Conservation (phyloP, 2,797 vertebrate genomes). For the Darevskia nairensis region DNA sequence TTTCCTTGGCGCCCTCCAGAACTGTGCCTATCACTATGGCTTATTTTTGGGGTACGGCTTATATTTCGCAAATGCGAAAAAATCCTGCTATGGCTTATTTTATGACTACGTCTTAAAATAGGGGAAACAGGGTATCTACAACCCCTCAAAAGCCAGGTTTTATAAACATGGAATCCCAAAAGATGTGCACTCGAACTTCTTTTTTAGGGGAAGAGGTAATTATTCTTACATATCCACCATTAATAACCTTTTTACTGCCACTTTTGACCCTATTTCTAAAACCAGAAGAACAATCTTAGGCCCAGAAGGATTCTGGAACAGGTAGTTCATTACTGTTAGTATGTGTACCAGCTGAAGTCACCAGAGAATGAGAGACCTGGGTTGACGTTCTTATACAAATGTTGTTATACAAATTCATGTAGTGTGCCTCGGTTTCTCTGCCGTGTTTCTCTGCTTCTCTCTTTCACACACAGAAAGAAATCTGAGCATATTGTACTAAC, state of each 20-base stretch:
- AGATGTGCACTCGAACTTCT: background rate
- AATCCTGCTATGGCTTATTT: too few species aligned
- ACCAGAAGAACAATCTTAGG: conserved; percentile 18
- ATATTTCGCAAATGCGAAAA: too few species aligned
- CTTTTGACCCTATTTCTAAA: conserved; percentile 31
- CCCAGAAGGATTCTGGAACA: conserved; percentile 32
- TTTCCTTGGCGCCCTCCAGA: too few species aligned
- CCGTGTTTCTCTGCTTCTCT: background rate
- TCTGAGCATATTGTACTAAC: background rate
- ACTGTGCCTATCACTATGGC: too few species aligned
- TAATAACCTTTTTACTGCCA: conserved; percentile 13
- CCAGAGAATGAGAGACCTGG: background rate
- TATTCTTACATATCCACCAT: background rate
- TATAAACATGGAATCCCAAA: background rate
- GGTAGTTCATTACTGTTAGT: background rate
- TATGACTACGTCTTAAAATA: too few species aligned
- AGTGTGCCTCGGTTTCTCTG: conserved; percentile 6
- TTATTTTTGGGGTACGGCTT: too few species aligned
- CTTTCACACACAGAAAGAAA: background rate
- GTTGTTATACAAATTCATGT: background rate
- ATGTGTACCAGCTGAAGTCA: conserved; percentile 17
- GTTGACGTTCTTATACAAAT: conserved; percentile 32
- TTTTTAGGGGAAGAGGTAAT: too few species aligned
- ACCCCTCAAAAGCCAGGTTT: background rate
- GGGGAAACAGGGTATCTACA: too few species aligned